Base-by-base conservation (phyloP, 2,113 vertebrate species). In the Austrofundulus limnaeus region DNA sequence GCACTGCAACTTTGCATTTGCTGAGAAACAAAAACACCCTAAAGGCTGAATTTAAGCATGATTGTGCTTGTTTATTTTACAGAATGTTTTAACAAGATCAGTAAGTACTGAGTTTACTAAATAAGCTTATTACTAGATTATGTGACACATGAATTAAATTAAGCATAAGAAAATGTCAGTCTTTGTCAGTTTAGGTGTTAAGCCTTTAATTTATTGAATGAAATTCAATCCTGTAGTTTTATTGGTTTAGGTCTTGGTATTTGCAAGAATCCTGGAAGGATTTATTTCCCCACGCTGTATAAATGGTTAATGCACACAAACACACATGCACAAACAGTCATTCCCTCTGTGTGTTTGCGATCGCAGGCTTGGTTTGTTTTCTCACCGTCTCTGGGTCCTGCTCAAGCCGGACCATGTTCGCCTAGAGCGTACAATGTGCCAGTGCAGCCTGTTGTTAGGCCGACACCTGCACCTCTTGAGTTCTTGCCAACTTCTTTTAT, bases 391-490 rank as follows among this genome's bases (percentile, higher is more conserved):
- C 16, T 37, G 60, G 42, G 72, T 88, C 89, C 80, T 86, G 84
- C 68, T 90, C 70, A 67, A 37, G 47, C 78, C 63, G 77, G 80
- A 85, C 81, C 46, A 54, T 39, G 38, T 77, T 85, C 75, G 81
- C 58, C 75, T 49, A 21, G 39, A 66, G 75, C 64, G 54, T 66
- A 58, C 72, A 71, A 51, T 67, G 60, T 59, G 28, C 69, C 70
- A 66, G 61, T 58, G 75, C 55, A 66, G 84, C 50, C 62, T 78
- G 85, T 75, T 87, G 80, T 88, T 60, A 66, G 72, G 73, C 85
- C 78, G 70, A 83, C 90, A 92, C 90, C 86, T 92, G 90, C 85
- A 80, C 75, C 25, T 46, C 69, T 87, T 91, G 90, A 84, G 73
- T 66, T 54, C 48, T 54, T 70, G 88, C 89, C 89, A 91, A 31